Evolutionary conservation across 64 coral and sea anemone genomes (phyloP).

Genomic region (Astreopora myriophthalma): DNA sequence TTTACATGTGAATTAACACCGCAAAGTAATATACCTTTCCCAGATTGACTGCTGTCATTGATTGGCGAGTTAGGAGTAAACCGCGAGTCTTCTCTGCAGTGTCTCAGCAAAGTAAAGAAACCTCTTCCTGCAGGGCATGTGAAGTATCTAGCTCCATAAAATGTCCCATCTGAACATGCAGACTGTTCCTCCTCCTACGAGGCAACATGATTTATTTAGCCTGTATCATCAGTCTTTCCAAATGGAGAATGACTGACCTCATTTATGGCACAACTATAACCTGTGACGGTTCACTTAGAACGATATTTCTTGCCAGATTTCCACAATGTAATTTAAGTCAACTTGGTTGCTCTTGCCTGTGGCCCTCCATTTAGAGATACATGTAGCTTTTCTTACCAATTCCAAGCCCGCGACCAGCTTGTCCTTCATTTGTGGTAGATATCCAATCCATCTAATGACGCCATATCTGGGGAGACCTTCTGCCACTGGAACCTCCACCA

Average conservation of each 20-base stretch:
- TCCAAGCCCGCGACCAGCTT: slow-evolving; percentile 91
- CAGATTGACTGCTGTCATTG: background rate
- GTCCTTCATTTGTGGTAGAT: slow-evolving; percentile 49
- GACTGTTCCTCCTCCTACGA: slow-evolving; percentile 80
- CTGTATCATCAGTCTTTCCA: too few relatives aligned
- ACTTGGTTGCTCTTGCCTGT: too few relatives aligned
- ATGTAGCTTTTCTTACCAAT: slow-evolving; percentile 78
- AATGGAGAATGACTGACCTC: too few relatives aligned
- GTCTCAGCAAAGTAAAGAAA: slow-evolving; percentile 75
- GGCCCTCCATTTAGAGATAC: background rate
- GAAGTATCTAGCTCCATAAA: slow-evolving; percentile 82
- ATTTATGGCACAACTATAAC: too few relatives aligned
- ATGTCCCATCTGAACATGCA: slow-evolving; percentile 88
- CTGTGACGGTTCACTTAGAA: too few relatives aligned
- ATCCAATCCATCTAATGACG: slow-evolving; percentile 91
- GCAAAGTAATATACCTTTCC: slow-evolving; percentile 2
- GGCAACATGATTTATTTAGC: background rate
- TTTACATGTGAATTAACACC: background rate
- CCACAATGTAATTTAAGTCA: too few relatives aligned
- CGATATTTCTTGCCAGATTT: too few relatives aligned
- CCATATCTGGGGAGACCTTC: slow-evolving; percentile 59
- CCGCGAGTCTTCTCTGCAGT: slow-evolving; percentile 82
- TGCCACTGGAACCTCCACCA: slow-evolving; percentile 85
- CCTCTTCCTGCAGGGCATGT: slow-evolving; percentile 84
- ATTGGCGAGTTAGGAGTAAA: slow-evolving; percentile 62